Percentiles rank a stretch among this genome's conserved stretches.
Evolutionary conservation across 2,113 vertebrate genomes (phyloP).

Genomic region (Recurvirostra avosetta): DNA sequence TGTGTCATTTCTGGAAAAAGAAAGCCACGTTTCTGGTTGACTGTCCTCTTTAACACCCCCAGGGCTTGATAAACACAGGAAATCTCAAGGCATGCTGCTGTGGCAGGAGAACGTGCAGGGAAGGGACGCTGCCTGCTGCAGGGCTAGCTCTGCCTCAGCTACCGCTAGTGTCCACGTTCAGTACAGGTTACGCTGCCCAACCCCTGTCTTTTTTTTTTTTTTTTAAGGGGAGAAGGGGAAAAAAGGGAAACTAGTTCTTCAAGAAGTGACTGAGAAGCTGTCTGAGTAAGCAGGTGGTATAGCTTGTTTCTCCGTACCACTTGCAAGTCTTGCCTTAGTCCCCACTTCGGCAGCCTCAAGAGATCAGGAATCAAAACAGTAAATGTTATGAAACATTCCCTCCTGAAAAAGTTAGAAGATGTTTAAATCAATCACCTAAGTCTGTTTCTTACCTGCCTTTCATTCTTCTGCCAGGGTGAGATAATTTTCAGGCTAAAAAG

Average conservation of each 20-base stretch:
- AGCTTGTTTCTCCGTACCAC: neutral
- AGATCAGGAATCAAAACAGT: neutral
- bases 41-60: neutral
- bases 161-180: fast-evolving
- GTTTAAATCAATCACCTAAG: neutral
- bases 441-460: neutral
- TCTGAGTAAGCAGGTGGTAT: neutral
- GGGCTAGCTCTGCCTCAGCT: neutral
- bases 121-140: neutral
- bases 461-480: neutral
- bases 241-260: neutral
- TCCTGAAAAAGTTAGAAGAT: neutral
- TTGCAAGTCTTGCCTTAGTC: neutral
- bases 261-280: neutral
- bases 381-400: neutral
- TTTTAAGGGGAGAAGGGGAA: neutral
- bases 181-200: fast-evolving
- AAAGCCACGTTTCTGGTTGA: neutral
- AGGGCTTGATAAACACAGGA: slow-evolving; percentile 6
- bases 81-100: neutral
- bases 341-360: neutral
- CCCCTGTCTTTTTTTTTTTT: neutral
- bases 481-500: neutral
- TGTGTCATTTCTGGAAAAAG: neutral
- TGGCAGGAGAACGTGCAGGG: neutral